A percentile compares a stretch with the other conserved stretches of the same genome.
phyloP scores from a whole-genome alignment of 2,888 invertebrate species.

The Cerceris rybyensis region DNA sequence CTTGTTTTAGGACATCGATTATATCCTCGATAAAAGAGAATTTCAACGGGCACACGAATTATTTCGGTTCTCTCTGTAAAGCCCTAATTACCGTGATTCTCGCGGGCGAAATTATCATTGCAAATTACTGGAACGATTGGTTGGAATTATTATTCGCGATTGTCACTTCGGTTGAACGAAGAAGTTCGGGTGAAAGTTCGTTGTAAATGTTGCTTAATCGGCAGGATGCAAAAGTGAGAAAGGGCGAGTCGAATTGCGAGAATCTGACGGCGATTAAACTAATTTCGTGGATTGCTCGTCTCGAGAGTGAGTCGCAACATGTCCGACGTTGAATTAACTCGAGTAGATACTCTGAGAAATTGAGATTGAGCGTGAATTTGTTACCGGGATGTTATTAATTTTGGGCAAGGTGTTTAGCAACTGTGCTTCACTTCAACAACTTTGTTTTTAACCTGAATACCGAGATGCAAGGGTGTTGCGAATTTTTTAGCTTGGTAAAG shows the following conservation, averaged over 20 bases:
- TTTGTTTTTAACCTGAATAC: too few relatives aligned
- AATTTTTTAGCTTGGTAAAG: too few relatives aligned
- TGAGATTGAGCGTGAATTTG: not conserved
- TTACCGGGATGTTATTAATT: not conserved
- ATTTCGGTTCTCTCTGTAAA: not conserved
- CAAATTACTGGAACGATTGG: not conserved
- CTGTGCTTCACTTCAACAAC: too few relatives aligned
- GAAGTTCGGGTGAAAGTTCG: constrained; percentile 44
- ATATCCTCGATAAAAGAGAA: constrained; percentile 1
- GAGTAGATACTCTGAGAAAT: not conserved
- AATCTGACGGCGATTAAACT: constrained; percentile 51
- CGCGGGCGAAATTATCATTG: not conserved
- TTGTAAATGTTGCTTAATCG: constrained; percentile 23
- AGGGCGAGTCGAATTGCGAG: constrained; percentile 34
- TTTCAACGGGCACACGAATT: not conserved
- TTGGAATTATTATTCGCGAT: not conserved
- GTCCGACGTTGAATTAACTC: constrained; percentile 26
- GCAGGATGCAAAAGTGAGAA: constrained; percentile 15
- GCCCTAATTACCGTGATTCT: not conserved
- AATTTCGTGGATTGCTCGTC: constrained; percentile 42
- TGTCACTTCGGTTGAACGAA: not conserved
- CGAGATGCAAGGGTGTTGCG: too few relatives aligned
- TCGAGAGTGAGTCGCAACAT: not conserved
- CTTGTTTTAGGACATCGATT: not conserved
- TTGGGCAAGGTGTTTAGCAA: not conserved